Evolutionary conservation across 2,113 vertebrate species (phyloP), one percentile per base, ranked within the genome.

Genomic region (Excalfactoria chinensis): DNA sequence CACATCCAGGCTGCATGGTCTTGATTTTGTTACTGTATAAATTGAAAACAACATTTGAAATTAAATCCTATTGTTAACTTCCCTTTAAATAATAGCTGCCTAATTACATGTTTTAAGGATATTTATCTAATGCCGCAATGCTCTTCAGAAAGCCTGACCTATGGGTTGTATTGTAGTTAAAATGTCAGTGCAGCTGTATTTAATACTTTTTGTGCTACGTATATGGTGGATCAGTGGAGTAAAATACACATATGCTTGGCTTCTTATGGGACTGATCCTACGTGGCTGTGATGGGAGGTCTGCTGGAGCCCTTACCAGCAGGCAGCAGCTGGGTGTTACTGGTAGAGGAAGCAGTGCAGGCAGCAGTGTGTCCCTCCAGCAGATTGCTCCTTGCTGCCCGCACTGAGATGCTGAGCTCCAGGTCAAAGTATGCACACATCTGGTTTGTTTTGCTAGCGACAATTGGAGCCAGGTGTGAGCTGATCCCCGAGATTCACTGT

Each of bases 11-110:
- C 82, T 86, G 94, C 66, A 6, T 19, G 81, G 71, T 70, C 89
- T 89, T 88, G 74, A 62, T 80, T 90, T 87, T 93, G n/a, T 77
- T 91, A 67, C 40, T 56, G 67, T 92, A 44, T 9, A 93, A 91
- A 94, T 77, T 79, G 64, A 76, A 89, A 89, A 63, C 74, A 83
- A 82, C 43, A 46, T 71, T 80, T 71, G 79, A 93, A 86, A 89
- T 87, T 19, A 86, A 85, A 64, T 56, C 56, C 78, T 43, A 16
- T 75, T 86, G 81, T 87, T 55, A 62, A 3, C 56, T 90, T 85
- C 70, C n/a, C 22, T 91, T 86, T 48, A 74, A 92, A 58, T 72
- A 75, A 69, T 28, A 43, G 55, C 0, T 2, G 23, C 21, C 60
- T 62, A 84, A 58, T 84, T 23, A 74, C 28, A 6, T 15, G 48